These are phyloP conservation scores for Andrena bicolor DNA, from an alignment of 2,888 invertebrate genomes.

Conservation along the genomic window DNA sequence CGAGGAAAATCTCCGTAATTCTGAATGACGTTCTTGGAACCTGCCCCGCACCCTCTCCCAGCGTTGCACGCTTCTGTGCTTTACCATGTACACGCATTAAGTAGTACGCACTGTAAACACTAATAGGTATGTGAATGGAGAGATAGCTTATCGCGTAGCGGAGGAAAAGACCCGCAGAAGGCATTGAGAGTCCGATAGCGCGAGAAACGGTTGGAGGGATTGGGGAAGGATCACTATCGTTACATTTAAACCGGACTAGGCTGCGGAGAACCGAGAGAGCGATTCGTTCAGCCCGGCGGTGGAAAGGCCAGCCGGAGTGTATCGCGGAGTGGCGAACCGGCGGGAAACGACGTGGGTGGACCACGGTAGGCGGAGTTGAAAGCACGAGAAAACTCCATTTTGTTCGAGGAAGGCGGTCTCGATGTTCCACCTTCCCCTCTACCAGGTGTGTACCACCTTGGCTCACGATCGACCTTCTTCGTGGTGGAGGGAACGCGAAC, in stretches of 20 bases:
- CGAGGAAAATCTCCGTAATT: constrained; percentile 52
- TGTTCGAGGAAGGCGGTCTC: constrained; percentile 76
- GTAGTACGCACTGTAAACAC: no score
- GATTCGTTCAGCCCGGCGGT: not conserved
- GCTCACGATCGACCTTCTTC: constrained; percentile 70
- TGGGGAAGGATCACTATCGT: not conserved
- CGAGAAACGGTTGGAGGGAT: not conserved
- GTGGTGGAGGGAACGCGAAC: constrained; percentile 75
- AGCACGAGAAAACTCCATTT: constrained; percentile 76
- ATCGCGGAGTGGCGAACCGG: not conserved
- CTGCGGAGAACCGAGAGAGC: not conserved
- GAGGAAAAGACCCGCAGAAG: not conserved
- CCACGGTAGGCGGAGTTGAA: constrained; percentile 63
- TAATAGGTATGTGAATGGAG: no score
- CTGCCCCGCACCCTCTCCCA: not conserved
- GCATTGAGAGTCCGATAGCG: not conserved
- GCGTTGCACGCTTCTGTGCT: not conserved
- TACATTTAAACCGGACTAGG: not conserved
- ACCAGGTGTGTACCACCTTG: constrained; percentile 70
- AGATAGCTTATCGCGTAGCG: no score
- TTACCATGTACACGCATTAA: no score
- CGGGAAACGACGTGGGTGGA: constrained; percentile 54
- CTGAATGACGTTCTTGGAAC: not conserved
- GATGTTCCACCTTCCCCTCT: constrained; percentile 71
- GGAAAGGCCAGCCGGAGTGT: not conserved